Evolutionary conservation across 1,140 invertebrate species (phyloP), one percentile per base, ranked within the genome.

Genomic region (Formica selysi): DNA sequence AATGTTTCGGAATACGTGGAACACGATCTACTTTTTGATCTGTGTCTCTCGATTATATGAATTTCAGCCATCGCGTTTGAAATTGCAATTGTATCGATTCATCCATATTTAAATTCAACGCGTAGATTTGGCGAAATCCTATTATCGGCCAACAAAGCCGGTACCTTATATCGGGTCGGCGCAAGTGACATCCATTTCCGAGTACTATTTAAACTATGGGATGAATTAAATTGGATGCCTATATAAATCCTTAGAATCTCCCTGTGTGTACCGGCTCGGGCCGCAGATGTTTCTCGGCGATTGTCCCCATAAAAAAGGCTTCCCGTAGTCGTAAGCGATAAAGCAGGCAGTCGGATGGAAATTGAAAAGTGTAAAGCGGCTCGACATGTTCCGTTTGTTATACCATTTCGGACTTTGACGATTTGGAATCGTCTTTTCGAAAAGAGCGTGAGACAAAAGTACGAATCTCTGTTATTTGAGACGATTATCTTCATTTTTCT

Each of bases 351-450:
- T 22, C 84, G 74, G 68, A 74, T 85, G 64, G 84, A 91, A 91
- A 91, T 90, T 91, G 88, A 91, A 90, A 91, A 90, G 88, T 90
- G 86, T 71, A 90, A 90, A 89, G 84, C 79, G 74, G 26, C 76
- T n/a, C 64, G 59, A 61, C 16, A 64, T 44, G 41, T 65, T 48
- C 48, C 80, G n/a, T 76, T 29, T n/a, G 36, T 76, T 44, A 64
- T 61, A 80, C n/a, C 48, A 51, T 44, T 57, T 78, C 59, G 54
- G 54, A 78, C 36, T 54, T 78, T 85, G 73, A 85, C 59, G 41
- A 59, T 32, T 13, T 36, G 11, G 22, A 41, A 62, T 44, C 22
- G 62, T 5, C 22, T 51, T 81, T 51, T 22, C 76, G 41, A 59
- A 54, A 73, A 57, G 41, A 41, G 36, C 3, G 48, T 5, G 10